phyloP scores from a whole-genome alignment of 2,113 vertebrate species.

The Petaurus breviceps region DNA sequence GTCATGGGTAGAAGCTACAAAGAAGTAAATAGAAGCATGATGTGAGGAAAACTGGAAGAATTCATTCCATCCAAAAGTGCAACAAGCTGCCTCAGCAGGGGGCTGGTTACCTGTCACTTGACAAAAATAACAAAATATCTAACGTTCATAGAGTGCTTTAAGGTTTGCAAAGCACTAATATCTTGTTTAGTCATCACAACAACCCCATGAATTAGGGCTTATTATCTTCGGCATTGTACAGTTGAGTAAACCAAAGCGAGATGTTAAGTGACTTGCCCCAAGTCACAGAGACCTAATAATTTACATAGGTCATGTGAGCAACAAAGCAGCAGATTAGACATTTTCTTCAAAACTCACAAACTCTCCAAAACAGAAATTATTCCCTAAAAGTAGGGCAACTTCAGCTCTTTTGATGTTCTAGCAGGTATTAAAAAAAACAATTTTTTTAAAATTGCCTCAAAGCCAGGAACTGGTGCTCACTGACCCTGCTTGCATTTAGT shows the following conservation, averaged over 20 bases:
- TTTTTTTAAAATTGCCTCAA: not conserved
- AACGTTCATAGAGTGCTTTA: not conserved
- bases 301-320: no score
- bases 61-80: not conserved
- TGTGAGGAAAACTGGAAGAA: not conserved
- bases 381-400: not conserved
- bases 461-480: not conserved
- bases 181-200: not conserved
- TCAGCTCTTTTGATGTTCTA: not conserved
- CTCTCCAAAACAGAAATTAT: not conserved
- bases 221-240: not conserved
- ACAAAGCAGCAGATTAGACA: not conserved
- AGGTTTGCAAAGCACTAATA: not conserved
- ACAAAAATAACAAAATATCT: not conserved
- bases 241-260: not conserved
- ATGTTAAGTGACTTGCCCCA: not conserved
- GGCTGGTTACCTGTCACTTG: not conserved
- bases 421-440: no score
- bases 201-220: not conserved
- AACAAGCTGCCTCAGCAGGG: not conserved
- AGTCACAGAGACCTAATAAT: not conserved
- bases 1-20: not conserved
- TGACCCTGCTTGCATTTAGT: not conserved
- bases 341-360: not conserved
- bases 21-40: not conserved